A percentile compares a stretch with the other conserved stretches of the same genome.
These are phyloP conservation scores for Aradophagus sp. DNA, from an alignment of 1,140 invertebrate genomes.

Conservation along the genomic window DNA sequence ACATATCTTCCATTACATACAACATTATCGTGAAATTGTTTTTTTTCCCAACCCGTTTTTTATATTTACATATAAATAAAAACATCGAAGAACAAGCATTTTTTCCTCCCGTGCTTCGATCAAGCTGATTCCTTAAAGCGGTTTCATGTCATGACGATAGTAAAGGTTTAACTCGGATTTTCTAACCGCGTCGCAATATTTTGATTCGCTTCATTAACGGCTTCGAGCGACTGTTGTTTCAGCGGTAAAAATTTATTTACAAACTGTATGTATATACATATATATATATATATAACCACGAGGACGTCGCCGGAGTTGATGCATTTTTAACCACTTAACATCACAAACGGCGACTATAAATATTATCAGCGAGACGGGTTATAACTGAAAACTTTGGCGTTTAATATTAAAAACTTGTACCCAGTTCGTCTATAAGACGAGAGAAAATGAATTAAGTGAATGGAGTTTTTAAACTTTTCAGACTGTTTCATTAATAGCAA, in stretches of 20 bases:
- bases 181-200: too few relatives aligned
- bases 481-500: constrained; percentile 45
- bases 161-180: too few relatives aligned
- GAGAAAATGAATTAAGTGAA: constrained; percentile 16
- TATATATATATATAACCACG: constrained; percentile 10
- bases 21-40: constrained; percentile 26
- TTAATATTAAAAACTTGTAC: constrained; percentile 33
- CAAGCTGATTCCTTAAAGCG: too few relatives aligned
- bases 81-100: too few relatives aligned
- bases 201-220: too few relatives aligned
- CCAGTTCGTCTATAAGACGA: constrained; percentile 7
- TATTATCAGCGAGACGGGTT: constrained; percentile 20
- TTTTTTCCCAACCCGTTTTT: constrained; percentile 10
- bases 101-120: too few relatives aligned
- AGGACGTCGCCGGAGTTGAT: constrained; percentile 1
- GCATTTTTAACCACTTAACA: constrained; percentile 30
- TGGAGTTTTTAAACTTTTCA: constrained; percentile 37
- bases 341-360: constrained; percentile 44
- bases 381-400: constrained; percentile 32
- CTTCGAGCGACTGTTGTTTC: not conserved
- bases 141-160: too few relatives aligned
- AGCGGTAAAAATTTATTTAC: constrained; percentile 26
- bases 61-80: too few relatives aligned
- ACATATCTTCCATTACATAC: constrained; percentile 26
- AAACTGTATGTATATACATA: too few relatives aligned